A percentile compares a stretch with the other conserved stretches of the same genome.
phyloP scores from a whole-genome alignment of 2,113 vertebrate genomes.

The Ceyx margarethae region DNA sequence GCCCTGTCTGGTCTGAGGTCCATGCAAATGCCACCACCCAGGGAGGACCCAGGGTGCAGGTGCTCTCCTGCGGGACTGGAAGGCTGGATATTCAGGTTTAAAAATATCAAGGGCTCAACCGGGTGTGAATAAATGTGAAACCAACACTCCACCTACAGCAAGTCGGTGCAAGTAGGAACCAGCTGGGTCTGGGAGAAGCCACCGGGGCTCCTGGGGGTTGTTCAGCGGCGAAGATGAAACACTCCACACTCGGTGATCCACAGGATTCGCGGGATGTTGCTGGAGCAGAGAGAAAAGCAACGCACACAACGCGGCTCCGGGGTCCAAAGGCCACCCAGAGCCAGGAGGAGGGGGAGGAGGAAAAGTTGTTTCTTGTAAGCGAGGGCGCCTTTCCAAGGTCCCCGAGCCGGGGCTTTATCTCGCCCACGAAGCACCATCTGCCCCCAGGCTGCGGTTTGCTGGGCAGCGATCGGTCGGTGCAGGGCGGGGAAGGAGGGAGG shows the following conservation, averaged over 20 bases:
- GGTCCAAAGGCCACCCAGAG: not conserved
- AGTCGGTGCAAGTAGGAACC: not conserved
- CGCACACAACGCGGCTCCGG: rapidly evolving
- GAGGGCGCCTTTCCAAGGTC: not conserved
- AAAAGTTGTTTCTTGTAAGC: not conserved
- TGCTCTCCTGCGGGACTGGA: rapidly evolving
- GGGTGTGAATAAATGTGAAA: not conserved
- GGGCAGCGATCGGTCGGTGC: not conserved
- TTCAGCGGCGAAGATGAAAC: not conserved
- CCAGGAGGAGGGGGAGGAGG: too few species aligned
- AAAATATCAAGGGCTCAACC: not conserved
- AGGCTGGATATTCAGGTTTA: not conserved
- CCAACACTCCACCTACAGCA: not conserved
- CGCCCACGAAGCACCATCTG: constrained; percentile 17
- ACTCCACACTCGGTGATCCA: rapidly evolving
- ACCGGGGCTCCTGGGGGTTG: rapidly evolving
- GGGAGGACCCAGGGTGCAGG: not conserved
- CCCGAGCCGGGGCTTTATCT: not conserved
- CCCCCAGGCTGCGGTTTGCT: not conserved
- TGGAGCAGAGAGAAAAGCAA: not conserved
- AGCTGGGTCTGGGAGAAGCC: not conserved
- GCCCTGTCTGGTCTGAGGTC: not conserved
- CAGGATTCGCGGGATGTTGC: rapidly evolving
- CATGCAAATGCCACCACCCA: not conserved
- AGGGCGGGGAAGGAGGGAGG: not conserved